These are phyloP conservation scores for Listronotus oregonensis DNA, from an alignment of 1,140 invertebrate species.

Conservation along the genomic window DNA sequence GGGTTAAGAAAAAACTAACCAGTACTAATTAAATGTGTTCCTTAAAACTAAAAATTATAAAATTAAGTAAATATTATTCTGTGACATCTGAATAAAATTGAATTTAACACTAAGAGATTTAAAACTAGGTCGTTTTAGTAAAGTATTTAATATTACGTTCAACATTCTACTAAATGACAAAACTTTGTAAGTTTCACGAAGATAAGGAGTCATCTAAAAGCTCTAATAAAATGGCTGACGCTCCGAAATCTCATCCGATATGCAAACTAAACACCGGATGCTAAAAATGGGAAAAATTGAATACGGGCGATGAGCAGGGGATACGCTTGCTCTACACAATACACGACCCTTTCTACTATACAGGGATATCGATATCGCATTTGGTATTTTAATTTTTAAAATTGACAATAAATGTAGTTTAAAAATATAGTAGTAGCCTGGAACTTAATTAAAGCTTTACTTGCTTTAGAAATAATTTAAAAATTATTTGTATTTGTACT, in stretches of 20 bases:
- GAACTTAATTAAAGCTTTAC: no score
- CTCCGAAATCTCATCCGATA: slow-evolving; percentile 34
- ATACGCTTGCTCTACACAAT: background rate
- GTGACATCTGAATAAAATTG: no score
- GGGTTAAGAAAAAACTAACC: no score
- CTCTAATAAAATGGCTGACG: slow-evolving; percentile 35
- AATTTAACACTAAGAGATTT: slow-evolving; percentile 2
- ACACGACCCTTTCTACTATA: slow-evolving; percentile 18
- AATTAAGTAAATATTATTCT: no score
- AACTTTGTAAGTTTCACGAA: slow-evolving; percentile 30
- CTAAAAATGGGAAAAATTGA: slow-evolving; percentile 40
- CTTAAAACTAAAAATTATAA: no score
- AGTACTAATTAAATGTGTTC: no score
- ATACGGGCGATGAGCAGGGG: slow-evolving; percentile 20
- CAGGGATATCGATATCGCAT: slow-evolving; percentile 40
- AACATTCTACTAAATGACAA: slow-evolving; percentile 19
- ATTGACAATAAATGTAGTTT: no score
- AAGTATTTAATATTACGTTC: slow-evolving; percentile 21
- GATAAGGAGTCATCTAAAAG: slow-evolving; percentile 31
- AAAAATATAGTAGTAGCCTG: no score
- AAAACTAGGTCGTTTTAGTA: background rate
- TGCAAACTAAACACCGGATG: slow-evolving; percentile 40
- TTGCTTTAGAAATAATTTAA: no score
- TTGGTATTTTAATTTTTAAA: slow-evolving; percentile 16
- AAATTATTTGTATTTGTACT: no score